phyloP scores from a whole-genome alignment of 2,888 invertebrate species.

The Cerceris ruficornis region DNA sequence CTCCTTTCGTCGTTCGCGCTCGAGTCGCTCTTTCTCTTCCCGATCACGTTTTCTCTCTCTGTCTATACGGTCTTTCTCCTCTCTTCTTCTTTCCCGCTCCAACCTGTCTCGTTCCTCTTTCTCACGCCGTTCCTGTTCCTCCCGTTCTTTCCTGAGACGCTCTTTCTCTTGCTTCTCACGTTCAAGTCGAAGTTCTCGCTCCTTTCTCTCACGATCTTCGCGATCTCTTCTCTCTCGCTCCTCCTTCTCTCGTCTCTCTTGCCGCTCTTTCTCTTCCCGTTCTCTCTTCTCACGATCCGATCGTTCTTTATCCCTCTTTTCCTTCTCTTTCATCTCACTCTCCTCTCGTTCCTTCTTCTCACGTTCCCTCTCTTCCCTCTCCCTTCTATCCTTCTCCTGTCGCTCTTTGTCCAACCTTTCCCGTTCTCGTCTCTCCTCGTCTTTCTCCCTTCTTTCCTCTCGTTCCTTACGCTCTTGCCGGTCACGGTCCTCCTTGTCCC shows the following conservation, averaged over 20 bases:
- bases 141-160: slow-evolving; percentile 70
- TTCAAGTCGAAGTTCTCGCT: slow-evolving; percentile 68
- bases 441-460: slow-evolving; percentile 74
- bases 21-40: slow-evolving; percentile 80
- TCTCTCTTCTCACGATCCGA: slow-evolving; percentile 71
- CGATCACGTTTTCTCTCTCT: slow-evolving; percentile 79
- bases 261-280: slow-evolving; percentile 72
- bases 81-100: slow-evolving; percentile 74
- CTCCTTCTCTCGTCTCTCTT: slow-evolving; percentile 68
- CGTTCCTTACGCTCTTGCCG: slow-evolving; percentile 73
- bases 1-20: slow-evolving; percentile 78
- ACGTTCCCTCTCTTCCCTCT: slow-evolving; percentile 75
- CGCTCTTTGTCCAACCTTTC: slow-evolving; percentile 77
- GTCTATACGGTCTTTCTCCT: slow-evolving; percentile 77
- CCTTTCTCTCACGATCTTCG: slow-evolving; percentile 72
- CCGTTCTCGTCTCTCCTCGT: slow-evolving; percentile 75
- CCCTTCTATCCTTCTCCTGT: slow-evolving; percentile 74
- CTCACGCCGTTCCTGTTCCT: slow-evolving; percentile 78
- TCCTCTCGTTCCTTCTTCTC: slow-evolving; percentile 75
- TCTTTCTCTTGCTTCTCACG: slow-evolving; percentile 77
- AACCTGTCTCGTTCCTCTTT: slow-evolving; percentile 67
- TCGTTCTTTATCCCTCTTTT: slow-evolving; percentile 76
- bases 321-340: slow-evolving; percentile 75
- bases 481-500: slow-evolving; percentile 74
- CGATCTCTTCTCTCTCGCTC: slow-evolving; percentile 73